A percentile compares a stretch with the other conserved stretches of the same genome.
Evolutionary conservation across 2,113 vertebrate genomes (phyloP).

Genomic region (Forbesichthys papilliferus): DNA sequence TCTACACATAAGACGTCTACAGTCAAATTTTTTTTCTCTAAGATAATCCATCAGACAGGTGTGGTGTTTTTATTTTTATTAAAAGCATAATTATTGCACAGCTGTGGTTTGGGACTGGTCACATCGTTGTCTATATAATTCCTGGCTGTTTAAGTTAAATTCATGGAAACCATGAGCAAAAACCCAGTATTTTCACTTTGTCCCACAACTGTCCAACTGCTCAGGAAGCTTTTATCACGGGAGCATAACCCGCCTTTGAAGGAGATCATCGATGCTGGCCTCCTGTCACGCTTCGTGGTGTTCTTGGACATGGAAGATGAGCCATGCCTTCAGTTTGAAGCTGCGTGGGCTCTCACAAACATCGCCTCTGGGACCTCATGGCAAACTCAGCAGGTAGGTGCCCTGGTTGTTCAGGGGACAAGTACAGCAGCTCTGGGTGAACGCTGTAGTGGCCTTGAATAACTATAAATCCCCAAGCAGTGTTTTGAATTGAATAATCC

Average conservation of each 20-base stretch:
- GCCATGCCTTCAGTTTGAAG: conserved; percentile 85
- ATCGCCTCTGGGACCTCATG: conserved; percentile 87
- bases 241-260: conserved; percentile 82
- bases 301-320: conserved; percentile 78
- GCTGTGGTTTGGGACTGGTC: too few relatives aligned
- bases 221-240: conserved; percentile 85
- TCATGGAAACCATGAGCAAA: background rate
- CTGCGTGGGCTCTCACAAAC: conserved; percentile 93
- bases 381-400: conserved; percentile 74
- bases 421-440: too few relatives aligned
- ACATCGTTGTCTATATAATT: background rate
- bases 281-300: conserved; percentile 82
- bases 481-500: too few relatives aligned
- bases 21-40: too few relatives aligned
- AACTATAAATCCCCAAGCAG: too few relatives aligned
- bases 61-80: too few relatives aligned
- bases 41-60: too few relatives aligned
- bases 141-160: background rate
- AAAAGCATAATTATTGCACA: too few relatives aligned
- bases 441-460: too few relatives aligned
- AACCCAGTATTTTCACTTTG: background rate
- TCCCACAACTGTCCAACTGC: background rate
- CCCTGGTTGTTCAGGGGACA: background rate
- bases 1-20: too few relatives aligned
- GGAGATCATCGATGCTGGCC: conserved; percentile 78